Conservation (phyloP, 2,113 vertebrate genomes). For the Rhinolophus ferrumequinum region DNA sequence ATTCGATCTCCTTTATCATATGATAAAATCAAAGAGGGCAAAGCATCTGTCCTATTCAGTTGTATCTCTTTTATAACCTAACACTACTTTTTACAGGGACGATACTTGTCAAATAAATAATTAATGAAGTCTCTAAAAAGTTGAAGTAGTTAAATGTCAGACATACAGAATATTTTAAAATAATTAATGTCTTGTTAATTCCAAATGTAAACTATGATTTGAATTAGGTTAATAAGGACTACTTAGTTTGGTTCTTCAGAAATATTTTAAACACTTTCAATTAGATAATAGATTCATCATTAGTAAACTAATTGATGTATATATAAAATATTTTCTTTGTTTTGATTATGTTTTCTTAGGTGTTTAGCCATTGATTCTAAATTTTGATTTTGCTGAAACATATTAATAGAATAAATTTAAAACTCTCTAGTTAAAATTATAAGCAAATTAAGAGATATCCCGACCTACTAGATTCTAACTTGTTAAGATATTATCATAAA, state of each 20-base stretch:
- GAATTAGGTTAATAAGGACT: neutral
- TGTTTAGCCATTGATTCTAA: neutral
- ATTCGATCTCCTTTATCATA: neutral
- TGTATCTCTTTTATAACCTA: neutral
- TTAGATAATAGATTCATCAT: neutral
- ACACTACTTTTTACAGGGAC: neutral
- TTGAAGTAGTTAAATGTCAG: slow-evolving; percentile 3
- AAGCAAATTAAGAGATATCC: neutral
- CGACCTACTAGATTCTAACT: neutral
- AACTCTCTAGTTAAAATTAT: neutral
- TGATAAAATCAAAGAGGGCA: neutral
- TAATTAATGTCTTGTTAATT: neutral
- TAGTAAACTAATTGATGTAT: neutral
- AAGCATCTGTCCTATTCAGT: neutral
- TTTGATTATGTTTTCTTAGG: neutral
- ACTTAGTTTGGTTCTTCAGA: neutral
- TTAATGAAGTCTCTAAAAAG: neutral
- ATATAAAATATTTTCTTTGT: neutral
- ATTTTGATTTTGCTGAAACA: neutral
- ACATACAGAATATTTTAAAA: slow-evolving; percentile 1
- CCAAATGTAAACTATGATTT: slow-evolving; percentile 33
- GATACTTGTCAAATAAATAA: neutral
- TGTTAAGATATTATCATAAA: neutral
- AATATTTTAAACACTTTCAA: neutral
- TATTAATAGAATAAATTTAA: slow-evolving; percentile 16